Evolutionary conservation across 1,140 invertebrate species (phyloP), one percentile per base, ranked within the genome.

Genomic region (Drosophila nigrodunni): DNA sequence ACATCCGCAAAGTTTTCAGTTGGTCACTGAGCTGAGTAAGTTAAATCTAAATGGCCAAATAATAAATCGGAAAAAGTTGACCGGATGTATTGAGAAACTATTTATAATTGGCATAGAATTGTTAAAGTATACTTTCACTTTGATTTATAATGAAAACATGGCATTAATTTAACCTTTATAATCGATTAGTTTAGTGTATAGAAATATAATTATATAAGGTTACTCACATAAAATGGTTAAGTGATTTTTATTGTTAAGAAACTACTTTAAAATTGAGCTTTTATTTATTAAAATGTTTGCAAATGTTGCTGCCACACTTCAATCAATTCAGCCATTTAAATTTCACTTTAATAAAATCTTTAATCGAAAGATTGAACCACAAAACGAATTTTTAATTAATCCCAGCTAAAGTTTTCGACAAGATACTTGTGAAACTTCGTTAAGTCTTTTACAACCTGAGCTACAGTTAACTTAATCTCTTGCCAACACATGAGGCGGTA

Each of bases 381-480:
- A 35, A 49, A 59, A 18, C 37, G 50, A 55, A 46, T 55, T 55
- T 35, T 49, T 74, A 68, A 74, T 68, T 54, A 61, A 47, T 47
- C 39, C 41, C 65, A 13, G 35, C 10, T 52, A 66, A 66, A 68
- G 34, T 61, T 68, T 34, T 37, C n/a, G 34, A 25, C 35, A 61
- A 74, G 35, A 61, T 60, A 55, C 41, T 61, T 74, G 21, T 39
- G 34, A n/a, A 47, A 68, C 39, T 74, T 74, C 41, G 65, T 39
- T 60, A 47, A 47, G 49, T 74, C 65, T 37, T 69, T 74, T 44
- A 74, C 57, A 68, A 54, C 13, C 71, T 46, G 47, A 11, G 65
- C 55, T 15, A 46, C 34, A 61, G 60, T 69, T 61, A 61, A 61
- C 49, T 74, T 30, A 61, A 68, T 47, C n/a, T 54, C 15, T 61